Conservation (phyloP, 1,140 invertebrate species). For the Proales similis region DNA sequence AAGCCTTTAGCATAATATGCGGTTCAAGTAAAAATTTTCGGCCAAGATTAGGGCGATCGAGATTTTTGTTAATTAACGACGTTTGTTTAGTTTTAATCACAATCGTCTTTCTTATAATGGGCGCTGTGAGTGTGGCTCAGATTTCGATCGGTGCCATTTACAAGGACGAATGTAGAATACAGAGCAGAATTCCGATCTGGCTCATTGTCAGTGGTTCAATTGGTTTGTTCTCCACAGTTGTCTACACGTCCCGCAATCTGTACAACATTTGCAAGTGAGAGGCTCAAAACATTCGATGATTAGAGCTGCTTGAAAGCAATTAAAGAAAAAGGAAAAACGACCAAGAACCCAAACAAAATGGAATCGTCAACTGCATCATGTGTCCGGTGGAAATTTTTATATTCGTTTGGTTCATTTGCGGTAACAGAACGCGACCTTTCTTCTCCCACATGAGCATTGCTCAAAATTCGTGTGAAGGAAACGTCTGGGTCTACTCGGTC, state of each 20-base stretch:
- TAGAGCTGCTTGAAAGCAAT: neutral
- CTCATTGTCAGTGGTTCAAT: constrained; percentile 13
- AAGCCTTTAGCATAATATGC: constrained; percentile 20
- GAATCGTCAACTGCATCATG: constrained; percentile 7
- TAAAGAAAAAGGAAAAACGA: constrained; percentile 12
- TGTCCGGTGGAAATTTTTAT: constrained; percentile 28
- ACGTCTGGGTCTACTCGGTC: constrained; percentile 32
- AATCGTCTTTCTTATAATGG: constrained; percentile 13
- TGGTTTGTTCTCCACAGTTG: neutral
- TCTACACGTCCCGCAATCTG: constrained; percentile 12
- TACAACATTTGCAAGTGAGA: constrained; percentile 6
- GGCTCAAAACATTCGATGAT: neutral
- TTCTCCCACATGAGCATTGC: neutral
- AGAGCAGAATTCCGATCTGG: constrained; percentile 36
- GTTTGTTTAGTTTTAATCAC: constrained; percentile 17
- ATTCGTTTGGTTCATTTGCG: constrained; percentile 31
- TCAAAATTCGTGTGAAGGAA: neutral
- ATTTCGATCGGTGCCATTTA: constrained; percentile 20
- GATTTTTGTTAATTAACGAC: neutral
- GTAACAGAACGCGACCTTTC: neutral
- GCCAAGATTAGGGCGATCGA: neutral
- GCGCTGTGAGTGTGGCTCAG: constrained; percentile 11
- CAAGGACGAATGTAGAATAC: constrained; percentile 26
- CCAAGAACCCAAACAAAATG: constrained; percentile 7
- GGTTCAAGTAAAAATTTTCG: constrained; percentile 9